Conservation (phyloP, 2,113 vertebrate species). For the Pteruthius melanotis region DNA sequence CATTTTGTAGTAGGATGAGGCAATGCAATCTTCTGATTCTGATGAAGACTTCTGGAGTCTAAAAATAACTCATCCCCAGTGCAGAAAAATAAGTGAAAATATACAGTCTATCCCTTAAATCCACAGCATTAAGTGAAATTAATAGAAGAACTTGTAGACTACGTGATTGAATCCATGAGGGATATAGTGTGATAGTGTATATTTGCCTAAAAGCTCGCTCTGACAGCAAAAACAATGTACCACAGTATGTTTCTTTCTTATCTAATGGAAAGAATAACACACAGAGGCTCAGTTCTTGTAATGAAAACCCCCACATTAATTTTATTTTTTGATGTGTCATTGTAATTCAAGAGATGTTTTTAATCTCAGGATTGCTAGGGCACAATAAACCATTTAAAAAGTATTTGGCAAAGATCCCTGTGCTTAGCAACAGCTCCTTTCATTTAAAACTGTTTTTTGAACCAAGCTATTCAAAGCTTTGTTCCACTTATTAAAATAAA, state of each 20-base stretch:
- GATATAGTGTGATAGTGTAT: constrained; percentile 70
- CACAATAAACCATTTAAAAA: constrained; percentile 81
- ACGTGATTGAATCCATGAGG: constrained; percentile 58
- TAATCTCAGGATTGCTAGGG: constrained; percentile 80
- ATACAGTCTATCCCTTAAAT: constrained; percentile 47
- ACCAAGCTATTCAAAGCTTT: constrained; percentile 73
- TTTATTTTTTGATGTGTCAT: constrained; percentile 82
- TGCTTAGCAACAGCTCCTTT: constrained; percentile 70
- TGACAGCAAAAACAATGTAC: constrained; percentile 73
- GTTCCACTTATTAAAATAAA: constrained; percentile 78
- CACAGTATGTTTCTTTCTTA: constrained; percentile 69
- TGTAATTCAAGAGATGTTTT: constrained; percentile 85
- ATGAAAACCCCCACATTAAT: constrained; percentile 79
- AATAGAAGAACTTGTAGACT: constrained; percentile 51
- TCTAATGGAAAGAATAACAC: constrained; percentile 81
- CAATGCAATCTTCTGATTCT: background rate
- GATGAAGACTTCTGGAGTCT: constrained; percentile 10
- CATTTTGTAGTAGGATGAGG: background rate
- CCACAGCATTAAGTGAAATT: constrained; percentile 52
- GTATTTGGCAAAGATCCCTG: constrained; percentile 76
- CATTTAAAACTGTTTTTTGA: constrained; percentile 75
- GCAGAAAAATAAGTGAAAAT: constrained; percentile 38
- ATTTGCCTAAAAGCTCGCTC: constrained; percentile 77
- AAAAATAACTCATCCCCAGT: constrained; percentile 38
- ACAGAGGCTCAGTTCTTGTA: constrained; percentile 76